These are phyloP conservation scores for Dicroscelio sp. DNA, from an alignment of 2,888 invertebrate species.

Conservation along the genomic window DNA sequence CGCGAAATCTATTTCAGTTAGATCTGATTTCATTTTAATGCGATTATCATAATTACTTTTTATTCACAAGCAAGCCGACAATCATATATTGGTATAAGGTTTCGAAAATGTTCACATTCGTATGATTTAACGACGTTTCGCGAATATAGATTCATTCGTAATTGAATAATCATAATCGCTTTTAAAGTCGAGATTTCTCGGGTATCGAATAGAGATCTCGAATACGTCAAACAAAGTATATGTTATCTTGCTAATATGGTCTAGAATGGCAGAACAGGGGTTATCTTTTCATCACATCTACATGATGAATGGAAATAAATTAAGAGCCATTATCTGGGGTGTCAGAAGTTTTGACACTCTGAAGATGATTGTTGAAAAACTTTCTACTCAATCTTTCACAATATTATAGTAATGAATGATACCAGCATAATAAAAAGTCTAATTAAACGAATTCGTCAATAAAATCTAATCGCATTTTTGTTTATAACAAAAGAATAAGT, in stretches of 20 bases:
- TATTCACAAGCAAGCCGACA: not conserved
- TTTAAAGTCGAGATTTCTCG: not conserved
- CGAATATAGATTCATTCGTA: constrained; percentile 5
- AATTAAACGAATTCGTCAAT: no score
- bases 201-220: not conserved
- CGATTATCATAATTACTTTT: constrained; percentile 52
- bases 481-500: no score
- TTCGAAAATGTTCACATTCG: not conserved
- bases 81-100: no score
- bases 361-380: no score
- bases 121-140: no score
- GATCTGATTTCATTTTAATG: constrained; percentile 54
- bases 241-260: not conserved
- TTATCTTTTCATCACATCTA: not conserved
- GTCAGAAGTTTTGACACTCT: not conserved
- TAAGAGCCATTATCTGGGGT: not conserved
- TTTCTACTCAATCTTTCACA: no score
- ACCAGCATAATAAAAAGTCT: no score
- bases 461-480: no score
- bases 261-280: not conserved
- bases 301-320: not conserved
- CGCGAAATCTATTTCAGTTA: constrained; percentile 13
- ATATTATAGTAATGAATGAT: no score
- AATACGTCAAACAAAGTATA: constrained; percentile 2
- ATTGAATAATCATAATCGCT: constrained; percentile 23